Evolutionary conservation across 2,888 invertebrate genomes (phyloP), one percentile per base, ranked within the genome.

Genomic region (Chaetogeoica ovagalla): DNA sequence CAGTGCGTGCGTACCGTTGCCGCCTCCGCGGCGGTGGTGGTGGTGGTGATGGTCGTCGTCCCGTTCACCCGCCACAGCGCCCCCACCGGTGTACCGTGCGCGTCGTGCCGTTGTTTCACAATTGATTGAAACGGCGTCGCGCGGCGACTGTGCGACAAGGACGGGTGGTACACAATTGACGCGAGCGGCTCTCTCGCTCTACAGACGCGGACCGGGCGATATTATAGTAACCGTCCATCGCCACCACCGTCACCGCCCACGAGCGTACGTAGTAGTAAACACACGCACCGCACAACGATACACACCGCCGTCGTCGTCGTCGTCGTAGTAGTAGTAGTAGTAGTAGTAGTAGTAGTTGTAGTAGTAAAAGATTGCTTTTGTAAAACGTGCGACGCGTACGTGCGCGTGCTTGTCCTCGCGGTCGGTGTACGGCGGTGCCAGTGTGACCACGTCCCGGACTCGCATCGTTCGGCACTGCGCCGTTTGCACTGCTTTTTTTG

Each of bases 101-200:
- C 57, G 77, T 19, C 23, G 39, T 39, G 63, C 79, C 23, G 79
- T 79, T 79, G 71, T 79, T 77, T 79, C 79, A 79, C 77, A 79
- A 79, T 79, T 79, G 79, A 79, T 79, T 71, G 70, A 69, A 30
- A 57, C 75, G 75, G 59, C 57, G 74, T 23, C 74, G n/a, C n/a
- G n/a, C n/a, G 75, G 66, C 59, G 30, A 43, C 21, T 62, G 70
- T 63, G 79, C 30, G 39, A 63, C 6, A 70, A 77, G 77, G 70
- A 77, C 39, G 70, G 68, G 48, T 21, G 30, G 43, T 30, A 30
- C 30, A 30, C 30, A 30, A 62, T 52, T 60, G n/a, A 6, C 39
- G 76, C 15, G 69, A 52, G 15, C 69, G 60, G 48, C 71, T 79
- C 79, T 57, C 71, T 79, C 70, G 63, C 79, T 39, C 79, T 55